Evolutionary conservation across 2,797 vertebrate genomes (phyloP).

Genomic region (Sebastes diploproa): DNA sequence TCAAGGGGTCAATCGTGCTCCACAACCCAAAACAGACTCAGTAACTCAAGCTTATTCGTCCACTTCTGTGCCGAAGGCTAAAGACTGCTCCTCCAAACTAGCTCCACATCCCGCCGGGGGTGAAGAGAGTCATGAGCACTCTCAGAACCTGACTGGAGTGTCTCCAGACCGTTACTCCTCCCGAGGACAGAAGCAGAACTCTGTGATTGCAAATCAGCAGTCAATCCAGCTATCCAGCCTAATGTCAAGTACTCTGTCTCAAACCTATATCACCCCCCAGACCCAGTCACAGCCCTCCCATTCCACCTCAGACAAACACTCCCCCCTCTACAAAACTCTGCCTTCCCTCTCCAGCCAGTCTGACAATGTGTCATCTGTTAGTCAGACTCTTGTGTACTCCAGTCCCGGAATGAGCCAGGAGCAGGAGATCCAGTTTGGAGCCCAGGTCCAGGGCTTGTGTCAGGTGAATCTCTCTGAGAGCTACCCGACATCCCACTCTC

Average conservation of each 20-base stretch:
- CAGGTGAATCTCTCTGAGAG: slow-evolving; percentile 89
- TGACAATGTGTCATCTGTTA: slow-evolving; percentile 86
- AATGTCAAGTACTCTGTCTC: slow-evolving; percentile 90
- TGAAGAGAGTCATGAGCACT: slow-evolving; percentile 83
- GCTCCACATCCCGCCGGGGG: slow-evolving; percentile 82
- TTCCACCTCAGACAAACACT: slow-evolving; percentile 88
- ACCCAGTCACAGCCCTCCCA: slow-evolving; percentile 90
- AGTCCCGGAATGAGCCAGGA: slow-evolving; percentile 86
- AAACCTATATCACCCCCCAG: slow-evolving; percentile 87
- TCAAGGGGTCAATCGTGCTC: slow-evolving; percentile 87
- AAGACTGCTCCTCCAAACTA: slow-evolving; percentile 88
- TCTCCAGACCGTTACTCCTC: slow-evolving; percentile 90
- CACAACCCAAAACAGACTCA: slow-evolving; percentile 87
- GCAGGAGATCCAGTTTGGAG: slow-evolving; percentile 86
- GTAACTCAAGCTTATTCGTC: slow-evolving; percentile 88
- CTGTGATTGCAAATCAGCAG: slow-evolving; percentile 94
- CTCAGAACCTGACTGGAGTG: slow-evolving; percentile 77
- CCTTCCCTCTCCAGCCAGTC: slow-evolving; percentile 89
- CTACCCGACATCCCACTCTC: slow-evolving; percentile 92
- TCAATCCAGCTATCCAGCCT: slow-evolving; percentile 91
- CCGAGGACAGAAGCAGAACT: slow-evolving; percentile 90
- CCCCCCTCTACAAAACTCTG: slow-evolving; percentile 91
- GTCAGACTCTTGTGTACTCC: slow-evolving; percentile 89
- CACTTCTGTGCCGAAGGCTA: slow-evolving; percentile 83
- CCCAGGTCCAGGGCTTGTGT: slow-evolving; percentile 89